These are phyloP conservation scores for Drosophila multiciliata DNA, from an alignment of 2,888 invertebrate species.

Conservation along the genomic window DNA sequence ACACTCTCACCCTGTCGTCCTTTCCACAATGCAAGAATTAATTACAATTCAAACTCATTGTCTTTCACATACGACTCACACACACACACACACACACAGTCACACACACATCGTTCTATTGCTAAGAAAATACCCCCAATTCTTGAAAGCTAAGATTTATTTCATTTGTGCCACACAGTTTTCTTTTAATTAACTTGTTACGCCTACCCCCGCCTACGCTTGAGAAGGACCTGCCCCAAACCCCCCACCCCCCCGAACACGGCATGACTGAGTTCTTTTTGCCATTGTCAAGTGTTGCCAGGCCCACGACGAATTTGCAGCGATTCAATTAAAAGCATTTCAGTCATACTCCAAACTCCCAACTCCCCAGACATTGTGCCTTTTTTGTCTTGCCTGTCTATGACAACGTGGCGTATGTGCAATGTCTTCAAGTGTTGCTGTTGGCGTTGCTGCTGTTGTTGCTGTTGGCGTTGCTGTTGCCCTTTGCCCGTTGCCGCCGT, in stretches of 20 bases:
- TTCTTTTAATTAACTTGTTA: constrained; percentile 79
- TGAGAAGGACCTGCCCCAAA: not conserved
- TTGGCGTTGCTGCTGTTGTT: constrained; percentile 46
- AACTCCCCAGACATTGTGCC: constrained; percentile 27
- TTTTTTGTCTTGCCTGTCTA: constrained; percentile 53
- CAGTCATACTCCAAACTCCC: constrained; percentile 5
- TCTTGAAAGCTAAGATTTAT: constrained; percentile 64
- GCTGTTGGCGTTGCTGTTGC: not conserved
- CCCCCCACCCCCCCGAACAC: not conserved
- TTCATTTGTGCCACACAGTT: constrained; percentile 75
- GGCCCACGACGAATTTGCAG: constrained; percentile 46
- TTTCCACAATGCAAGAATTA: constrained; percentile 46
- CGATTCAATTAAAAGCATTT: constrained; percentile 78
- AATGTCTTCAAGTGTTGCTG: constrained; percentile 57
- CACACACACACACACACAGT: constrained; percentile 14
- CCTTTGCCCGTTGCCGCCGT: constrained; percentile 43
- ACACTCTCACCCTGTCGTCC: not conserved
- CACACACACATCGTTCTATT: constrained; percentile 4
- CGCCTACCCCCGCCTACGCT: constrained; percentile 26
- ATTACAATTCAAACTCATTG: constrained; percentile 72
- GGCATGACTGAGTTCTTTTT: constrained; percentile 24
- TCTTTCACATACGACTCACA: constrained; percentile 43
- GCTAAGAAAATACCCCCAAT: constrained; percentile 4
- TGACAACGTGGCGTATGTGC: constrained; percentile 75
- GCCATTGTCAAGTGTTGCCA: constrained; percentile 74